Percentiles rank a stretch among this genome's conserved stretches.
phyloP scores from a whole-genome alignment of 2,888 invertebrate species.

The Pinctada fucata region DNA sequence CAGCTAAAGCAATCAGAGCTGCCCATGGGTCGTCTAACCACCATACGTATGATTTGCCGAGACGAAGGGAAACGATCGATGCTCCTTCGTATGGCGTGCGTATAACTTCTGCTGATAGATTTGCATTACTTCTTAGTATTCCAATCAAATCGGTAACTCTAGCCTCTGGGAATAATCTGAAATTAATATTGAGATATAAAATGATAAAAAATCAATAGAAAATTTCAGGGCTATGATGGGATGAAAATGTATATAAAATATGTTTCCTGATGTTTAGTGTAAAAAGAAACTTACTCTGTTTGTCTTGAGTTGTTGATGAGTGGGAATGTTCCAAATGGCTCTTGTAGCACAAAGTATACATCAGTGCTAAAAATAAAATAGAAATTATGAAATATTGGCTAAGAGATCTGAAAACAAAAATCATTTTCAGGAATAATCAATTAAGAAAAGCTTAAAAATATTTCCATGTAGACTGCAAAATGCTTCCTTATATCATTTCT shows the following conservation, averaged over 20 bases:
- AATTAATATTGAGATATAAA: not conserved
- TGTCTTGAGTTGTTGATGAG: slow-evolving; percentile 48
- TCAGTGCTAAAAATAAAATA: slow-evolving; percentile 60
- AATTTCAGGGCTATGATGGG: not conserved
- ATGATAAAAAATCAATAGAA: not conserved
- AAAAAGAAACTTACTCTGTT: slow-evolving; percentile 42
- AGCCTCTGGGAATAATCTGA: slow-evolving; percentile 15
- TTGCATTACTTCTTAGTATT: not conserved
- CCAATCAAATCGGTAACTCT: slow-evolving; percentile 1
- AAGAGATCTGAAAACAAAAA: too few relatives aligned
- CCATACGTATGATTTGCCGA: slow-evolving; percentile 70
- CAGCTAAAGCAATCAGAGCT: slow-evolving; percentile 91
- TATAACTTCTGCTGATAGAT: not conserved
- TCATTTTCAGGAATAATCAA: too few relatives aligned
- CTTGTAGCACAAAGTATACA: slow-evolving; percentile 60
- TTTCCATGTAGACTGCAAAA: too few relatives aligned
- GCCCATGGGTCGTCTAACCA: slow-evolving; percentile 85
- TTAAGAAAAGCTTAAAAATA: too few relatives aligned
- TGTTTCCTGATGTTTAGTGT: too few relatives aligned
- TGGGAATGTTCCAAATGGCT: slow-evolving; percentile 39
- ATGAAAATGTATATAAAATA: not conserved
- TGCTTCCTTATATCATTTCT: too few relatives aligned
- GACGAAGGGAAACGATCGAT: slow-evolving; percentile 22
- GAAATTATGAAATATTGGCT: not conserved
- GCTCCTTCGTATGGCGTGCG: slow-evolving; percentile 51